Evolutionary conservation across 2,797 vertebrate genomes (phyloP).

Genomic region (Echeneis naucrates): DNA sequence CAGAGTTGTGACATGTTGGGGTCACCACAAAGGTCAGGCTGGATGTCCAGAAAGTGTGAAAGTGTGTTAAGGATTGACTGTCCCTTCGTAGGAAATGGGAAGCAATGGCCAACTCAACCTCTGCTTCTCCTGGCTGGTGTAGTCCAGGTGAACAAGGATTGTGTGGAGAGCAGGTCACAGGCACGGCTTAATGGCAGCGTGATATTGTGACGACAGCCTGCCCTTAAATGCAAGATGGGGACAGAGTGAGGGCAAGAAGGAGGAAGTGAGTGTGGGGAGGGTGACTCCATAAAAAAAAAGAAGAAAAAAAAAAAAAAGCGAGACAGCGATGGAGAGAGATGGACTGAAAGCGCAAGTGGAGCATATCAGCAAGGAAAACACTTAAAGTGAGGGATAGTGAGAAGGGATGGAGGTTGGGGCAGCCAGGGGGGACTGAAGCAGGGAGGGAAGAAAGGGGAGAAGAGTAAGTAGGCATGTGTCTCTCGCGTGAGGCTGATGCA

Average conservation of each 20-base stretch:
- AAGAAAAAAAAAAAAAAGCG: slow-evolving; percentile 57
- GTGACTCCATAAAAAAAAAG: slow-evolving; percentile 24
- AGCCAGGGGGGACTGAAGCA: slow-evolving; percentile 64
- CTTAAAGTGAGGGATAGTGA: slow-evolving; percentile 77
- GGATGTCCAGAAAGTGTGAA: slow-evolving; percentile 58
- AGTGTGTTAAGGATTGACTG: slow-evolving; percentile 58
- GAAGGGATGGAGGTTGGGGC: slow-evolving; percentile 59
- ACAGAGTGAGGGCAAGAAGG: slow-evolving; percentile 58
- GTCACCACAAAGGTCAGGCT: slow-evolving; percentile 68
- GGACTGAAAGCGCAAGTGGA: slow-evolving; percentile 80
- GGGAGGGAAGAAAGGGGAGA: slow-evolving; percentile 46
- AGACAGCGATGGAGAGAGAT: slow-evolving; percentile 68
- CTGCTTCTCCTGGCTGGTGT: slow-evolving; percentile 25
- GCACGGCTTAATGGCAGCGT: slow-evolving; percentile 86
- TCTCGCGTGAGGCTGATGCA: slow-evolving; percentile 87
- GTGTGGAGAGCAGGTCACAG: slow-evolving; percentile 89
- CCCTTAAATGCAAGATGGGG: slow-evolving; percentile 84
- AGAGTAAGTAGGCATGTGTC: slow-evolving; percentile 79
- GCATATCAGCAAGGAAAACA: slow-evolving; percentile 78
- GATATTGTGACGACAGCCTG: slow-evolving; percentile 92
- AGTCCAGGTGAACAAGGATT: slow-evolving; percentile 67
- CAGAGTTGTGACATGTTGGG: slow-evolving; percentile 83
- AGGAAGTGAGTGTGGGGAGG: slow-evolving; percentile 25
- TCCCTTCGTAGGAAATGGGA: slow-evolving; percentile 77
- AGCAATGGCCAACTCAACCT: slow-evolving; percentile 82